These are phyloP conservation scores for Argyresthia albistria DNA, from an alignment of 2,888 invertebrate genomes.

Conservation along the genomic window DNA sequence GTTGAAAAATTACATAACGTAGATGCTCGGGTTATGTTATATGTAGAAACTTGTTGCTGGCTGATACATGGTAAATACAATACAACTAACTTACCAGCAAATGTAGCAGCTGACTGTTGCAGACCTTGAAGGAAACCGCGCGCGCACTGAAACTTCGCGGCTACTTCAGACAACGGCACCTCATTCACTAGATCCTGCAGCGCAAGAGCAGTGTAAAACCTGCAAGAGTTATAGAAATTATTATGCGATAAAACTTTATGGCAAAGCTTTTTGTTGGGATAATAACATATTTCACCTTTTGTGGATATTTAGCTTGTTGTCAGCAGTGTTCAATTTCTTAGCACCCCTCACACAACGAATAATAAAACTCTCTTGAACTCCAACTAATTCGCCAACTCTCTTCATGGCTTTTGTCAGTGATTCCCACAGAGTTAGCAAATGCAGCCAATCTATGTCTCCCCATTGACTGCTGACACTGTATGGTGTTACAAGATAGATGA, in stretches of 20 bases:
- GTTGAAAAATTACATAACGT: too few species aligned
- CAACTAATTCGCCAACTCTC: slow-evolving; percentile 90
- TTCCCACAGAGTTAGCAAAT: slow-evolving; percentile 87
- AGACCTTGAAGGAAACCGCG: slow-evolving; percentile 94
- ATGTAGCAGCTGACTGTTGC: slow-evolving; percentile 95
- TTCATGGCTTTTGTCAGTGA: slow-evolving; percentile 83
- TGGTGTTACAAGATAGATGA: slow-evolving; percentile 96
- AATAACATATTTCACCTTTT: slow-evolving; percentile 59
- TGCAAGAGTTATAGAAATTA: slow-evolving; percentile 18
- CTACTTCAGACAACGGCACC: slow-evolving; percentile 83
- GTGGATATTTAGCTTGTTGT: slow-evolving; percentile 74
- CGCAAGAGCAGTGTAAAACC: slow-evolving; percentile 92
- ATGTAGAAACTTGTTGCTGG: too few species aligned
- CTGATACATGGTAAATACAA: too few species aligned
- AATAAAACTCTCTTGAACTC: slow-evolving; percentile 89
- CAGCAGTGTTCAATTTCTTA: slow-evolving; percentile 66
- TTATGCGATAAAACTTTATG: slow-evolving; percentile 1
- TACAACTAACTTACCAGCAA: slow-evolving; percentile 80
- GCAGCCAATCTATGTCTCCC: slow-evolving; percentile 86
- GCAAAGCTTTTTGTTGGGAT: too few species aligned
- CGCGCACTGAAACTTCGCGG: slow-evolving; percentile 87
- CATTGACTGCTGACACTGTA: slow-evolving; percentile 88
- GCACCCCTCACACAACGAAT: slow-evolving; percentile 82
- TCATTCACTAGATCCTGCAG: slow-evolving; percentile 95
- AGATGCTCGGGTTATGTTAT: too few species aligned